phyloP scores from a whole-genome alignment of 1,140 invertebrate species.

The Paralvinella palmiformis region DNA sequence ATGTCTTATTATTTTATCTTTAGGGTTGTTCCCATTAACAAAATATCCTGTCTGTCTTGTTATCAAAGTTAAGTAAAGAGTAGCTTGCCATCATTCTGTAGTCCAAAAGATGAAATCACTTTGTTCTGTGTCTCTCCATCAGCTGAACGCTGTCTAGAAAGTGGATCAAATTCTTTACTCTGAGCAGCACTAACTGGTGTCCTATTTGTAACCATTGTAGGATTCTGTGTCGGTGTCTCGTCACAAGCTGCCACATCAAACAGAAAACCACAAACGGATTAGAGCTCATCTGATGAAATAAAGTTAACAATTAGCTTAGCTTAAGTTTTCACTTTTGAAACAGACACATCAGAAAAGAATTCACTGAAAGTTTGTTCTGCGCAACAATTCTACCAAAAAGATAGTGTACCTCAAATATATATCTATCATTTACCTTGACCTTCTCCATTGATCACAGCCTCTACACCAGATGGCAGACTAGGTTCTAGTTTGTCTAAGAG shows the following conservation, averaged over 20 bases:
- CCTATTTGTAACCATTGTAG: neutral
- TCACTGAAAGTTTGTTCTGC: neutral
- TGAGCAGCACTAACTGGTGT: constrained; percentile 24
- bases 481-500: constrained; percentile 57
- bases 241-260: neutral
- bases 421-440: too few species aligned
- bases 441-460: too few species aligned
- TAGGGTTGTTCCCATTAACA: too few species aligned
- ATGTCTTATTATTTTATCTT: too few species aligned
- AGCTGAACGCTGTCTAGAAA: constrained; percentile 29
- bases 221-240: constrained; percentile 5
- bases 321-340: neutral
- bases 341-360: neutral
- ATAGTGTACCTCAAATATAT: too few species aligned
- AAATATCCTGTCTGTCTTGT: neutral
- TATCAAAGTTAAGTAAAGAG: neutral
- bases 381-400: too few species aligned
- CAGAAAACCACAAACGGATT: neutral
- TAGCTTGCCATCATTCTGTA: constrained; percentile 28
- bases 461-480: neutral
- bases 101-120: constrained; percentile 41
- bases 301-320: neutral
- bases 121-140: constrained; percentile 31
- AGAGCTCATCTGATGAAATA: neutral
- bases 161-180: constrained; percentile 42